Conservation (phyloP, 2,888 invertebrate genomes). For the Caenorhabditis wallacei region DNA sequence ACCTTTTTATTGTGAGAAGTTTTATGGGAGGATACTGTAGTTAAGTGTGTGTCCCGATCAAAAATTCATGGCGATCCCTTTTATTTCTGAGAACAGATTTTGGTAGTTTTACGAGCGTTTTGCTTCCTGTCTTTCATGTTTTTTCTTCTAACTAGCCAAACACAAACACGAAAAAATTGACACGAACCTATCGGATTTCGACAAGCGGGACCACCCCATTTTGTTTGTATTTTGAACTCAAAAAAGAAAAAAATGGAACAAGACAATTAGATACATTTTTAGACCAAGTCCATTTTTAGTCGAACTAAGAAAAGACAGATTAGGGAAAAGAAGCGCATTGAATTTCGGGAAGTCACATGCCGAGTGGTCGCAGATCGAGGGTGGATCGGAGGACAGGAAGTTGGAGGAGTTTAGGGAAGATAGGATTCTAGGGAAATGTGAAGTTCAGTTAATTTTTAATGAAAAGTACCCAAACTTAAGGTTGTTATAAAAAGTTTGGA, state of each 20-base stretch:
- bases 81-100: no score
- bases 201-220: not conserved
- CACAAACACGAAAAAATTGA: not conserved
- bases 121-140: not conserved
- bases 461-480: no score
- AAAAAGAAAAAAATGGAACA: not conserved
- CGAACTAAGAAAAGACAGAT: not conserved
- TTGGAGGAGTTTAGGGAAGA: not conserved
- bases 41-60: no score
- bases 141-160: not conserved
- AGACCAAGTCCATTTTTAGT: not conserved
- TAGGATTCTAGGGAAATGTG: not conserved
- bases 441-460: no score
- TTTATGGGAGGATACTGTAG: conserved; percentile 12
- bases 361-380: conserved; percentile 15
- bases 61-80: not conserved
- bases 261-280: conserved; percentile 30
- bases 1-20: not conserved
- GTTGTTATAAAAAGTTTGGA: no score
- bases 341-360: conserved; percentile 44
- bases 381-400: conserved; percentile 6
- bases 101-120: no score
- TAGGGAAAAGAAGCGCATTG: not conserved
- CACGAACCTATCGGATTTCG: not conserved
- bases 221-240: not conserved